Base-by-base conservation (phyloP, 2,888 invertebrate species). In the Troides helena region DNA sequence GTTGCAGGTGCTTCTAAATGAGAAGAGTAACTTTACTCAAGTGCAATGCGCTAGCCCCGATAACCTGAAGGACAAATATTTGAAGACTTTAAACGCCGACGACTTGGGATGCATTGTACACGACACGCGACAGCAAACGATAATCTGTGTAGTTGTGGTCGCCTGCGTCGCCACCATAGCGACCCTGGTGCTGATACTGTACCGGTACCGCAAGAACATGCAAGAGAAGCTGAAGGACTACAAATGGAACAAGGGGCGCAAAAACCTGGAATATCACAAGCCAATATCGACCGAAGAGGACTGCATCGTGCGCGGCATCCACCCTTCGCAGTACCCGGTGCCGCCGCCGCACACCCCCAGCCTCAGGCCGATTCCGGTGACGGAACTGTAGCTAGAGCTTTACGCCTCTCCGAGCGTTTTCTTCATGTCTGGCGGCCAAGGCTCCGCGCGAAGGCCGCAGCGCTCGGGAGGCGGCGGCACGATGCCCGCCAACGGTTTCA, bases 321-420 rank as follows among this genome's bases (percentile, higher is more conserved):
- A 94, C 81, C 92, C 93, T 71, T 88, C 91, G 74, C 93, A 91
- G 83, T 93, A 91, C 87, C 90, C 90, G 71, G 86, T 83, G 94
- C 84, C 94, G 56, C 93, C 93, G 58, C 84, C 89, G 80, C 89
- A 88, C 89, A 80, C 88, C 76, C 88, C 83, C 90, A 93, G 86
- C 93, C 92, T 85, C 82, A 86, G 88, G 82, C 96, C 96, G 25
- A 96, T 97, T 82, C 97, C 97, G 77, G 97, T 97, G 81, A 97
- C 97, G 94, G 97, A 97, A 88, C 97, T 97, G 96, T 97, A 97
- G 97, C 97, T 97, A 97, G 97, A 97, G 94, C 96, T 97, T 93
- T 96, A 97, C 96, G 97, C 97, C 95, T 96, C 97, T 93, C 95
- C 94, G 93, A 95, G 94, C 95, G 96, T 94, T 90, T 96, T 93